A percentile compares a stretch with the other conserved stretches of the same genome.
These are phyloP conservation scores for Alsophila aescularia DNA, from an alignment of 2,888 invertebrate genomes.

Conservation along the genomic window DNA sequence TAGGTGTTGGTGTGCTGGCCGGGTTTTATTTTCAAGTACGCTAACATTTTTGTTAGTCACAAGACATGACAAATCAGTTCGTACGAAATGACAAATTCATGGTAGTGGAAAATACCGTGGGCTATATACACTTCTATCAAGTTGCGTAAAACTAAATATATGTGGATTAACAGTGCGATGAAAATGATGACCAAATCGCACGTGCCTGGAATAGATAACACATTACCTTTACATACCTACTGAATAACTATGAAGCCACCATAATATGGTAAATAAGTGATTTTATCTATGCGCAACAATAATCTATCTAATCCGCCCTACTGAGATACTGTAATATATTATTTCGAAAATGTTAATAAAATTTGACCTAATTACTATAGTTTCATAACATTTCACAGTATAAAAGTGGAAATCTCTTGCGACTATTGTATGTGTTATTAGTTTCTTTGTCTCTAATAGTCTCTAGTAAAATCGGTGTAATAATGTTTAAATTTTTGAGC, in stretches of 20 bases:
- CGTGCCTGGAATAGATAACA: slow-evolving; percentile 42
- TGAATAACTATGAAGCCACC: slow-evolving; percentile 31
- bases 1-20: no score
- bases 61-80: neutral
- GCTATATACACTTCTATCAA: slow-evolving; percentile 22
- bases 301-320: slow-evolving; percentile 27
- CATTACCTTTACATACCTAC: slow-evolving; percentile 21
- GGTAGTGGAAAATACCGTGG: slow-evolving; percentile 36
- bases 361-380: slow-evolving; percentile 34
- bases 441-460: slow-evolving; percentile 2
- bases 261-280: slow-evolving; percentile 18
- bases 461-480: slow-evolving; percentile 1
- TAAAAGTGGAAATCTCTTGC: slow-evolving; percentile 23
- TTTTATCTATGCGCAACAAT: slow-evolving; percentile 30
- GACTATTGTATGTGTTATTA: slow-evolving; percentile 10
- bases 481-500: slow-evolving; percentile 36
- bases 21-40: no score
- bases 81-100: neutral
- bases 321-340: slow-evolving; percentile 26
- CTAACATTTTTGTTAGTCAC: neutral
- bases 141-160: slow-evolving; percentile 40
- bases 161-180: slow-evolving; percentile 42
- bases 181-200: slow-evolving; percentile 42
- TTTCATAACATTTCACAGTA: slow-evolving; percentile 30
- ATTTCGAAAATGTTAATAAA: slow-evolving; percentile 28